Percentiles rank a stretch among this genome's conserved stretches.
These are phyloP conservation scores for Stenodema calcarata DNA, from an alignment of 2,888 invertebrate genomes.

Conservation along the genomic window DNA sequence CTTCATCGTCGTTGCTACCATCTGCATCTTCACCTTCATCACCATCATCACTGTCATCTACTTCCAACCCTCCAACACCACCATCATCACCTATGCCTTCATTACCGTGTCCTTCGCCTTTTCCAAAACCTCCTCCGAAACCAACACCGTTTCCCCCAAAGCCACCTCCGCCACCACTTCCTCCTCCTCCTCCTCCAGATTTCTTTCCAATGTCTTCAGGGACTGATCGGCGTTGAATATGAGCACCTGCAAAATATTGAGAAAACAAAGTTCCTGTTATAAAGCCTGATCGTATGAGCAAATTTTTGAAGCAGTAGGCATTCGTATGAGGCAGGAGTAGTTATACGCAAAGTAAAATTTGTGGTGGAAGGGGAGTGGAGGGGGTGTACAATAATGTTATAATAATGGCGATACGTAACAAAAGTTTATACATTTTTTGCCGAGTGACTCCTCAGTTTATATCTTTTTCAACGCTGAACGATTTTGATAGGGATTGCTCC, in stretches of 20 bases:
- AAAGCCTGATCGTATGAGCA: too few species aligned
- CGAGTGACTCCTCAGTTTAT: too few species aligned
- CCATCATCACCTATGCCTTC: background rate
- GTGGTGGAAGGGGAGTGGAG: too few species aligned
- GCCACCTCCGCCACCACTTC: background rate
- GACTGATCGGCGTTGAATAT: background rate
- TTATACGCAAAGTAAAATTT: too few species aligned
- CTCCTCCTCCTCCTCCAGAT: background rate
- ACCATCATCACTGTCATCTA: background rate
- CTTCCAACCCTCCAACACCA: background rate
- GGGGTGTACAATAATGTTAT: too few species aligned
- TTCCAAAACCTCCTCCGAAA: background rate
- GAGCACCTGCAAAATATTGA: background rate
- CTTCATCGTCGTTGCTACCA: background rate
- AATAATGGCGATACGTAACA: too few species aligned
- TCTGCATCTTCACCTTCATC: background rate
- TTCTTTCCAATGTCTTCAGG: background rate
- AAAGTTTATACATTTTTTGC: too few species aligned
- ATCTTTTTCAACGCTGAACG: too few species aligned
- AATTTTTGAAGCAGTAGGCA: too few species aligned
- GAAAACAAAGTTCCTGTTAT: too few species aligned
- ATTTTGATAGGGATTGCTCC: too few species aligned
- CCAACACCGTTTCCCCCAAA: background rate
- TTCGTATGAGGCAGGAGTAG: too few species aligned
- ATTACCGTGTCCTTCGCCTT: background rate